These are phyloP conservation scores for Troides helena DNA, from an alignment of 2,888 invertebrate genomes.

Conservation along the genomic window DNA sequence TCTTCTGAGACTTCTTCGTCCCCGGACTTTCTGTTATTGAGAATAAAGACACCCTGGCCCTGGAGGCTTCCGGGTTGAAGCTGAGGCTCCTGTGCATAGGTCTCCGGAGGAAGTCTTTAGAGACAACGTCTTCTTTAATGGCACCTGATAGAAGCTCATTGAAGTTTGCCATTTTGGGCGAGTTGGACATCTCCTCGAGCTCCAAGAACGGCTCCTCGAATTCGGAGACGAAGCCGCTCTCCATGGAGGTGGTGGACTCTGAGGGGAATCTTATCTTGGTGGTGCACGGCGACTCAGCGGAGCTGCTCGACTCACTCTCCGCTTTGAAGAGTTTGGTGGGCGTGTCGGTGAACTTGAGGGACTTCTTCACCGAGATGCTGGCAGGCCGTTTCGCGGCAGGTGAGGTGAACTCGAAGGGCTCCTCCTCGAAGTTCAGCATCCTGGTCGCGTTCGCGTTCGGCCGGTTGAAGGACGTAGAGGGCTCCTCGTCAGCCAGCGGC, in stretches of 20 bases:
- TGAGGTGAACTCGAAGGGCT: slow-evolving; percentile 67
- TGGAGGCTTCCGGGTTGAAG: slow-evolving; percentile 53
- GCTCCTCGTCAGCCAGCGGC: slow-evolving; percentile 62
- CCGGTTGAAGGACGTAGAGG: slow-evolving; percentile 67
- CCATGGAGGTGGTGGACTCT: slow-evolving; percentile 67
- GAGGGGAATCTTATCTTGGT: slow-evolving; percentile 54
- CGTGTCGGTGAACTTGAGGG: slow-evolving; percentile 63
- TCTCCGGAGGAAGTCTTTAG: slow-evolving; percentile 45
- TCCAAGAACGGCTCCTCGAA: slow-evolving; percentile 68
- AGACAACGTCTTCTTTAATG: slow-evolving; percentile 56
- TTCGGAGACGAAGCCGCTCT: slow-evolving; percentile 73
- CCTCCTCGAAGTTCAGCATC: slow-evolving; percentile 69
- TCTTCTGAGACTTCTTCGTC: slow-evolving; percentile 70
- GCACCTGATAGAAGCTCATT: slow-evolving; percentile 60
- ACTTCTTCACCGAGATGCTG: slow-evolving; percentile 60
- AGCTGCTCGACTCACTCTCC: slow-evolving; percentile 62
- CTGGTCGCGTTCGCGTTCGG: slow-evolving; percentile 54
- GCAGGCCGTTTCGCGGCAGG: slow-evolving; percentile 51
- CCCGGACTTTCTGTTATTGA: slow-evolving; percentile 57
- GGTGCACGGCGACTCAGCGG: slow-evolving; percentile 53
- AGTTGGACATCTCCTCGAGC: slow-evolving; percentile 61
- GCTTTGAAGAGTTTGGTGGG: slow-evolving; percentile 54
- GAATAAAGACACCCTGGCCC: slow-evolving; percentile 51
- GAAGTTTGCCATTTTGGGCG: slow-evolving; percentile 67
- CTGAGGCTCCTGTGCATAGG: slow-evolving; percentile 60